Conservation (phyloP, 1,140 invertebrate genomes). For the Colletes latitarsis region DNA sequence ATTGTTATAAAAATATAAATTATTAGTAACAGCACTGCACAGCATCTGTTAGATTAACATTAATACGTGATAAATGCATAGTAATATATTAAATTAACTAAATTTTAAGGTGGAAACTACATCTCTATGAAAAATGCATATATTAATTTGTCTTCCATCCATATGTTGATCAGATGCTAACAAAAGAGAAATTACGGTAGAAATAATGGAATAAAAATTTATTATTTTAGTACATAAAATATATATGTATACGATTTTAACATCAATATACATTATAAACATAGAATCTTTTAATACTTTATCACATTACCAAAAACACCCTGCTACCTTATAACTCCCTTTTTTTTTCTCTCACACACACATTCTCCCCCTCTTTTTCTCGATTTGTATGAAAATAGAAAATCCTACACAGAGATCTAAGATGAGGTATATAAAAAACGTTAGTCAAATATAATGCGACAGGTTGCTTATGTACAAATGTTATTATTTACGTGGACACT, state of each 20-base stretch:
- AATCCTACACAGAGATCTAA: slow-evolving; percentile 64
- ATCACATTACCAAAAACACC: slow-evolving; percentile 58
- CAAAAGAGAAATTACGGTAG: slow-evolving; percentile 27
- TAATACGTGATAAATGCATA: not conserved
- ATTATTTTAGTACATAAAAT: slow-evolving; percentile 68
- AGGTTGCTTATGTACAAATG: slow-evolving; percentile 47
- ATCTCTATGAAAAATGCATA: not conserved
- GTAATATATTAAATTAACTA: not conserved
- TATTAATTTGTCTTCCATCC: not conserved
- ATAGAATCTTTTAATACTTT: slow-evolving; percentile 43
- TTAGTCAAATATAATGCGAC: slow-evolving; percentile 29
- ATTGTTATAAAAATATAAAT: not conserved
- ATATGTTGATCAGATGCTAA: not conserved
- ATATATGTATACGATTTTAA: slow-evolving; percentile 64
- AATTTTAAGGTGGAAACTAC: not conserved
- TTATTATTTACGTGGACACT: slow-evolving; percentile 20
- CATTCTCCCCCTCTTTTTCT: not conserved
- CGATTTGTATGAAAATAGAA: slow-evolving; percentile 67
- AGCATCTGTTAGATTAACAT: not conserved
- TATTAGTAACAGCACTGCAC: not conserved
- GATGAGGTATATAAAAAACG: slow-evolving; percentile 65
- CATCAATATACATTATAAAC: slow-evolving; percentile 60
- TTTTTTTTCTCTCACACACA: not conserved
- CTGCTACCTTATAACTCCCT: slow-evolving; percentile 51
- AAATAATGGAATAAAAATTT: slow-evolving; percentile 64